Evolutionary conservation across 2,797 vertebrate species (phyloP).

Genomic region (Synaphobranchus kaupii): DNA sequence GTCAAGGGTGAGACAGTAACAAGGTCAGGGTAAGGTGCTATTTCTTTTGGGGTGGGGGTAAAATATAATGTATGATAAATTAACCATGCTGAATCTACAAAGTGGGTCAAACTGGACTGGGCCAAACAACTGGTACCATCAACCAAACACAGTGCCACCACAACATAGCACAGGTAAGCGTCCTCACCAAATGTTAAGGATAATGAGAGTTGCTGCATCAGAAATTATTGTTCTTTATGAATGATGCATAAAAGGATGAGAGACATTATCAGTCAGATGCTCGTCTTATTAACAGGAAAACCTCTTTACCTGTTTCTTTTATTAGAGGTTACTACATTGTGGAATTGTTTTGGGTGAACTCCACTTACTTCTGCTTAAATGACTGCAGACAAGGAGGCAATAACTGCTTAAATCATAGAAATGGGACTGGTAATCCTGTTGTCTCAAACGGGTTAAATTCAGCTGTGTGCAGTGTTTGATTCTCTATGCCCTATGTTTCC

Average conservation of each 20-base stretch:
- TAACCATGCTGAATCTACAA: conserved; percentile 86
- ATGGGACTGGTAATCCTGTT: background rate
- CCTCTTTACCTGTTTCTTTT: background rate
- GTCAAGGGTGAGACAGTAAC: conserved; percentile 53
- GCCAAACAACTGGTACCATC: conserved; percentile 83
- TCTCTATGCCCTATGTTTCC: background rate
- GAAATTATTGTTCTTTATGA: background rate
- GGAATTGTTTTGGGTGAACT: conserved; percentile 6
- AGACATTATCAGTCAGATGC: background rate
- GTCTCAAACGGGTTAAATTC: background rate
- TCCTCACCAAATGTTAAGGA: background rate
- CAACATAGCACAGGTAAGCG: conserved; percentile 74
- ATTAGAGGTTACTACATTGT: background rate
- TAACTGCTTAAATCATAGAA: background rate
- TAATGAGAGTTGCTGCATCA: no score
- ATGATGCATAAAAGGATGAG: background rate
- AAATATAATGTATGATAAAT: conserved; percentile 80
- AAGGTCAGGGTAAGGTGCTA: conserved; percentile 30
- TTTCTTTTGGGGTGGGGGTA: conserved; percentile 28
- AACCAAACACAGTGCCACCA: conserved; percentile 69
- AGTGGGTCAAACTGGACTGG: conserved; percentile 78
- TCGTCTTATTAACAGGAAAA: conserved; percentile 5
- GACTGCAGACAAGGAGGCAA: background rate
- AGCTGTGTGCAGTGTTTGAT: background rate
- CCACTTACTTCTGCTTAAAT: conserved; percentile 23